Evolutionary conservation across 2,888 invertebrate genomes (phyloP).

Genomic region (Saturnia japonica): DNA sequence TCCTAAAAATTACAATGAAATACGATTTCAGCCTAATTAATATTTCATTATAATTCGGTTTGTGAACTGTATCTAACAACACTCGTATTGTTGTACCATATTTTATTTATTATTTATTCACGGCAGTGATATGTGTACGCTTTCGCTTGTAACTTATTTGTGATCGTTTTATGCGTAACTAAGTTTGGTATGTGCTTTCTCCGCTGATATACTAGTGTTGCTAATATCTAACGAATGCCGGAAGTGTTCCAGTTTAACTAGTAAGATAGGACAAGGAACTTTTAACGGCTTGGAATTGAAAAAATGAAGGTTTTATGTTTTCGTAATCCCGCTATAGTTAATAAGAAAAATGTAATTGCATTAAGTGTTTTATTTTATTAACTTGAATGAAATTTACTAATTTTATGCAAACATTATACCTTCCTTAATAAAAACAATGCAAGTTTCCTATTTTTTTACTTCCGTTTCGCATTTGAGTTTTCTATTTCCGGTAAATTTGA

Average conservation of each 20-base stretch:
- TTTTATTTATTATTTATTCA: conserved; percentile 5
- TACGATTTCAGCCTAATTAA: not conserved
- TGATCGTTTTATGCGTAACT: conserved; percentile 18
- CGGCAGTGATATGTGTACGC: conserved; percentile 21
- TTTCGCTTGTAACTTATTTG: conserved; percentile 29
- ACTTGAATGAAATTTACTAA: not conserved
- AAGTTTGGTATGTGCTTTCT: conserved; percentile 51
- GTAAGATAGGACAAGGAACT: not conserved
- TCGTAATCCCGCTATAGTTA: not conserved
- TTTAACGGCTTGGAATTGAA: not conserved
- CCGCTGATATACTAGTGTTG: conserved; percentile 27
- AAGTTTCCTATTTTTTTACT: not conserved
- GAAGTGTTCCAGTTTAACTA: not conserved
- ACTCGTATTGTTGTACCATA: not conserved
- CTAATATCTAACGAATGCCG: not conserved
- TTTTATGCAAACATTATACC: not conserved
- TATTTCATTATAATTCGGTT: not conserved
- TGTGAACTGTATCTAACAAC: not conserved
- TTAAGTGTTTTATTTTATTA: too few species aligned
- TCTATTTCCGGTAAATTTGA: not conserved
- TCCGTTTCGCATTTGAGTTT: not conserved
- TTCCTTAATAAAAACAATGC: not conserved
- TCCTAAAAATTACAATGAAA: not conserved
- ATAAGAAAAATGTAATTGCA: too few species aligned
- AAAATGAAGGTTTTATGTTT: not conserved